Evolutionary conservation across 2,888 invertebrate species (phyloP).

Genomic region (Dioctria linearis): DNA sequence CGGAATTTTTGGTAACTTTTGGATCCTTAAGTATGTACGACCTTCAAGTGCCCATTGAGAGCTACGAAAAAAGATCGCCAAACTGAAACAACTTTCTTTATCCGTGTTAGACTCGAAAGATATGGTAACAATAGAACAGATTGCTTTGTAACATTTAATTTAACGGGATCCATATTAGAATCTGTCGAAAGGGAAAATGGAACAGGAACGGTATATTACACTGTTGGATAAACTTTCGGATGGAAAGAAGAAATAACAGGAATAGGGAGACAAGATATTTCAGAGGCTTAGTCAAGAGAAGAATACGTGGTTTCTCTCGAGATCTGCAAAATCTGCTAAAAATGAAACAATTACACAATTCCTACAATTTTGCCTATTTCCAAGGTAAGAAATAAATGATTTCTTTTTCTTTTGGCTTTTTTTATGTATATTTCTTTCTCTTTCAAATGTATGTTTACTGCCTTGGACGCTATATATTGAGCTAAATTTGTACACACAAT

Average conservation of each 20-base stretch:
- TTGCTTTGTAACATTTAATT: neutral
- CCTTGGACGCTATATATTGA: conserved; percentile 96
- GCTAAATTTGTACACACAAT: conserved; percentile 97
- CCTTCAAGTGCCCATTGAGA: conserved; percentile 90
- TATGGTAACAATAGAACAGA: conserved; percentile 62
- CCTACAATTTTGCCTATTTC: conserved; percentile 95
- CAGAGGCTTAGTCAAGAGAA: conserved; percentile 83
- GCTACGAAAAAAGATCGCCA: conserved; percentile 92
- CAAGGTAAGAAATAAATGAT: conserved; percentile 73
- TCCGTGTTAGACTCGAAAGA: conserved; percentile 75
- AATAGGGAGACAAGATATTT: conserved; percentile 92
- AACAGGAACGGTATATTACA: conserved; percentile 90
- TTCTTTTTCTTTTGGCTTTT: neutral
- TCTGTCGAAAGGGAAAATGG: conserved; percentile 91
- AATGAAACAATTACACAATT: conserved; percentile 98
- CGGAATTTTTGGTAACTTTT: conserved; percentile 95
- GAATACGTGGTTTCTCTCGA: conserved; percentile 87
- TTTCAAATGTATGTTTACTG: conserved; percentile 88
- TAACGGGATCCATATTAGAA: conserved; percentile 70
- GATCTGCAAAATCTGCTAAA: conserved; percentile 90
- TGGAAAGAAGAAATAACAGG: conserved; percentile 92
- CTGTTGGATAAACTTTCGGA: conserved; percentile 94
- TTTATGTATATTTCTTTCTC: conserved; percentile 13
- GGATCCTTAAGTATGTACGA: conserved; percentile 99
- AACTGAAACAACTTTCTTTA: conserved; percentile 80